A percentile compares a stretch with the other conserved stretches of the same genome.
Conservation (phyloP, 2,797 vertebrate species). For the Ceryle rudis region DNA sequence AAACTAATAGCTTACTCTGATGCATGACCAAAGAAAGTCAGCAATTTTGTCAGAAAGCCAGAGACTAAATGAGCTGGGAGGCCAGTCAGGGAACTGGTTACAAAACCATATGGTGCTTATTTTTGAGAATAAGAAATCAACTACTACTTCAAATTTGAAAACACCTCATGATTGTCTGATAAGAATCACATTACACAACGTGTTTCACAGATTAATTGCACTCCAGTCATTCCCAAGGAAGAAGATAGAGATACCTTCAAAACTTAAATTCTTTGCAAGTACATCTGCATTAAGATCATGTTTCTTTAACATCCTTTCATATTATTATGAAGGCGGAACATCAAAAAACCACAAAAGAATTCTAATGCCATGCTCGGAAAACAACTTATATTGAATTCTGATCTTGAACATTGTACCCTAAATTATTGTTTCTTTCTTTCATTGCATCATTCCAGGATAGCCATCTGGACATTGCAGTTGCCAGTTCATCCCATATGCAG, state of each 20-base stretch:
- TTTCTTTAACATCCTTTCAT: not conserved
- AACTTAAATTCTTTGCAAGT: conserved; percentile 13
- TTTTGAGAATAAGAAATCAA: conserved; percentile 71
- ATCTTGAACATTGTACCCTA: not conserved
- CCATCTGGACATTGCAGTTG: not conserved
- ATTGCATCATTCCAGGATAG: conserved; percentile 25
- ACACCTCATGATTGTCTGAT: conserved; percentile 56
- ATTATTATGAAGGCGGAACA: not conserved
- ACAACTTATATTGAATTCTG: conserved; percentile 16
- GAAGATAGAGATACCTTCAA: conserved; percentile 4
- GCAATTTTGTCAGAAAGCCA: conserved; percentile 66
- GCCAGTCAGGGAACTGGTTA: conserved; percentile 52
- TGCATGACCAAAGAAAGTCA: conserved; percentile 53
- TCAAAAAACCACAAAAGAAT: not conserved
- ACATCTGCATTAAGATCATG: not conserved
- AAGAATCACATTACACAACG: conserved; percentile 52
- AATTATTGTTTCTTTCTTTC: not conserved
- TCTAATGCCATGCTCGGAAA: not conserved
- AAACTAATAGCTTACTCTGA: conserved; percentile 58
- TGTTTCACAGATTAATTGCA: conserved; percentile 33
- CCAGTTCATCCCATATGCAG: not conserved
- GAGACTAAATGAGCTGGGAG: conserved; percentile 61
- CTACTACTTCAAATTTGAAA: conserved; percentile 62
- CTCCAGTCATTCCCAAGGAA: conserved; percentile 41
- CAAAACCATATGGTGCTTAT: conserved; percentile 74